phyloP scores from a whole-genome alignment of 2,888 invertebrate species.

The Leptinotarsa juncta region DNA sequence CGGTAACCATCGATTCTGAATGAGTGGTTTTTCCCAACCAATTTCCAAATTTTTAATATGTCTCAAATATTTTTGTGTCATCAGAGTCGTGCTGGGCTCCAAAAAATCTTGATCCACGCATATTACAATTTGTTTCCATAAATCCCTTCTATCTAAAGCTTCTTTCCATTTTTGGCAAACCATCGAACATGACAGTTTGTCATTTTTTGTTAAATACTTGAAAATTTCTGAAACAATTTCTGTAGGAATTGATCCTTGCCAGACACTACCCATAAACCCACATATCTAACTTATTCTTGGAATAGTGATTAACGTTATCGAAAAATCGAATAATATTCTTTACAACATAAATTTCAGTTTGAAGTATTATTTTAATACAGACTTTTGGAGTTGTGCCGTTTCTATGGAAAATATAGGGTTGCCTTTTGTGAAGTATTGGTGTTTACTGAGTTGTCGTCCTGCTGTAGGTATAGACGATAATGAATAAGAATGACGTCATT shows the following conservation, averaged over 20 bases:
- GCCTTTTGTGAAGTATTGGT: no score
- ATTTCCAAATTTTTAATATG: constrained; percentile 66
- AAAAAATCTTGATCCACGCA: constrained; percentile 59
- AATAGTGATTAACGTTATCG: background rate
- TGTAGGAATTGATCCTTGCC: constrained; percentile 54
- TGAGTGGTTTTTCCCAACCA: constrained; percentile 66
- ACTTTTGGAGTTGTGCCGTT: background rate
- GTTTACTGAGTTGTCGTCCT: no score
- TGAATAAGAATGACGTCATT: no score
- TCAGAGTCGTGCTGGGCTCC: constrained; percentile 57
- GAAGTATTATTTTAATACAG: background rate
- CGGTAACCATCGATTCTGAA: constrained; percentile 60
- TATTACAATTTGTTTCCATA: constrained; percentile 59
- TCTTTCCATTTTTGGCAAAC: constrained; percentile 58
- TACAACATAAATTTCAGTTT: constrained; percentile 9
- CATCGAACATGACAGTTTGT: constrained; percentile 57
- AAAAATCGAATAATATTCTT: background rate
- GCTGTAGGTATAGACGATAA: no score
- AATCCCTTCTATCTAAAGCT: constrained; percentile 52
- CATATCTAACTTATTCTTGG: constrained; percentile 10
- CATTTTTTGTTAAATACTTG: constrained; percentile 55
- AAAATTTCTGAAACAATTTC: constrained; percentile 58
- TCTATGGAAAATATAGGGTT: background rate
- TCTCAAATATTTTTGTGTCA: constrained; percentile 62
- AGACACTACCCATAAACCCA: constrained; percentile 47